Conservation (phyloP, 2,797 vertebrate species). For the Sebastes glaucus region DNA sequence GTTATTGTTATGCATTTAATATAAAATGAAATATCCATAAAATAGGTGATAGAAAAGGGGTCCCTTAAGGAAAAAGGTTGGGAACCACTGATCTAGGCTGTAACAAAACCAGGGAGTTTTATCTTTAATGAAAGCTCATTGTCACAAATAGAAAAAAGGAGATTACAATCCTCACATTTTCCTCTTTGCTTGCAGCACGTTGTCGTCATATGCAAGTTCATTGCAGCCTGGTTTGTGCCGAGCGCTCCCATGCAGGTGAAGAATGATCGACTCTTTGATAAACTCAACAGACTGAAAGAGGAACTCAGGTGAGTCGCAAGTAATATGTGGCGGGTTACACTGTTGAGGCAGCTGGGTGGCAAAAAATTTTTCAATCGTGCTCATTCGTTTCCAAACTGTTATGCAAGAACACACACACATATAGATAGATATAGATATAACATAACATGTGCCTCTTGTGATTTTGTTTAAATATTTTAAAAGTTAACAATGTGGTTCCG, state of each 20-base stretch:
- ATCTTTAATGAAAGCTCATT: background rate
- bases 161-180: conserved; percentile 12
- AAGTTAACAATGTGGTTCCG: background rate
- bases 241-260: conserved; percentile 87
- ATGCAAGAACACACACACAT: background rate
- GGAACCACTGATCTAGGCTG: background rate
- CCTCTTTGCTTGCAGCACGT: conserved; percentile 84
- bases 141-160: background rate
- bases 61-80: too few relatives aligned
- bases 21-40: too few relatives aligned
- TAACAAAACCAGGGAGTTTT: background rate
- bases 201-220: conserved; percentile 90
- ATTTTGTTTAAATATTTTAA: background rate
- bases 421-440: background rate
- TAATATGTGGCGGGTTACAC: background rate
- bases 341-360: background rate
- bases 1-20: too few relatives aligned
- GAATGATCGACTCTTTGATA: conserved; percentile 83
- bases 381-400: background rate
- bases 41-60: too few relatives aligned
- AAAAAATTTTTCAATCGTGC: background rate
- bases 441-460: background rate
- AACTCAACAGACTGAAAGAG: conserved; percentile 75
- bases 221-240: conserved; percentile 93
- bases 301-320: conserved; percentile 76